A percentile compares a stretch with the other conserved stretches of the same genome.
Conservation (phyloP, 2,113 vertebrate genomes). For the Girardinichthys multiradiatus region DNA sequence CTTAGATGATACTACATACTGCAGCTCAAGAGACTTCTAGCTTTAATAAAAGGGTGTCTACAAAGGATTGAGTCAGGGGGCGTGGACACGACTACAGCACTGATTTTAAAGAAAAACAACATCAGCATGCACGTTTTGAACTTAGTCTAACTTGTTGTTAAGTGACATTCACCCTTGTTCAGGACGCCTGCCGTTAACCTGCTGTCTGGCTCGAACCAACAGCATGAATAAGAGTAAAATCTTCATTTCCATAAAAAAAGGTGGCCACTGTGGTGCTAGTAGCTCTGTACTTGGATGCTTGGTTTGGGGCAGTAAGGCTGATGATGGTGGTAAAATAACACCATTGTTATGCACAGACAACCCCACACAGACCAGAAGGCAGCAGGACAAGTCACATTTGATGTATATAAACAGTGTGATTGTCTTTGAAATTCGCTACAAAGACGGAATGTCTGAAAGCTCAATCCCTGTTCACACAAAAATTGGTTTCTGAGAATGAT, state of each 20-base stretch:
- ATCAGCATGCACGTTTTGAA: not conserved
- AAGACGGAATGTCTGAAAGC: constrained; percentile 10
- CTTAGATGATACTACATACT: too few species aligned
- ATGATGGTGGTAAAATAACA: constrained; percentile 47
- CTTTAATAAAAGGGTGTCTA: too few species aligned
- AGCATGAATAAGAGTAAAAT: not conserved
- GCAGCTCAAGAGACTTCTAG: too few species aligned
- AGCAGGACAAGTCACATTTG: constrained; percentile 47
- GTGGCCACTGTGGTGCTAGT: not conserved
- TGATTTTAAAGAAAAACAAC: not conserved
- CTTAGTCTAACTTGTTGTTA: not conserved
- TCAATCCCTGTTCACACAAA: not conserved
- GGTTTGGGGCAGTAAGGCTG: constrained; percentile 39
- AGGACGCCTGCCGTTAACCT: not conserved
- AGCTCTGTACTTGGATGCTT: constrained; percentile 21
- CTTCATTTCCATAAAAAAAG: constrained; percentile 10
- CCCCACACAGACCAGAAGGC: constrained; percentile 61
- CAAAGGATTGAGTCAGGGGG: too few species aligned
- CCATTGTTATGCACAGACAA: constrained; percentile 77
- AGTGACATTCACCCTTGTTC: too few species aligned
- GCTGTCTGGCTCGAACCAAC: not conserved
- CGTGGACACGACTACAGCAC: not conserved
- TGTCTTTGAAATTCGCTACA: constrained; percentile 59
- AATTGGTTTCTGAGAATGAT: not conserved
- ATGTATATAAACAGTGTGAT: constrained; percentile 61